Evolutionary conservation across 2,113 vertebrate species (phyloP), one percentile per base, ranked within the genome.

Genomic region (Colaptes auratus): DNA sequence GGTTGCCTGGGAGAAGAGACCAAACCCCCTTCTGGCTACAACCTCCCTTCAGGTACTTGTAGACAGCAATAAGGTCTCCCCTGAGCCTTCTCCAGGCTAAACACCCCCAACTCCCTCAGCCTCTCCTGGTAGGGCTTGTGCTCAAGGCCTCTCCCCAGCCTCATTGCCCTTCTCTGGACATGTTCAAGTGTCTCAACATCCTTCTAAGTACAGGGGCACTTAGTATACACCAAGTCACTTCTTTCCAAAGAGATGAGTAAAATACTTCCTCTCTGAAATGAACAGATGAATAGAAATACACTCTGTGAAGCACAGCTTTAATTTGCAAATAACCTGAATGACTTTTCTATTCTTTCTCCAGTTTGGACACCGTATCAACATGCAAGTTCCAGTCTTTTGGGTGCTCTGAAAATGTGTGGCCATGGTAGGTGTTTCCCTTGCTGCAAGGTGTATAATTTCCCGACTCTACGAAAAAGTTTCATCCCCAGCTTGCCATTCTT

Each of bases 281-380:
- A 52, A 13, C 12, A 52, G 50, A 52, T 13, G 48, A 50, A 21
- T 11, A 23, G 48, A 52, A 7, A 13, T 73, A 2, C 33, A 70
- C 35, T 64, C 10, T 44, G 9, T 71, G 16, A 23, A 44, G 15
- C 78, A 78, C 53, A 35, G 60, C 13, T 36, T 71, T 50, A 23
- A 15, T 77, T 71, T 74, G 14, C 71, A 74, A 85, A 80, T 77
- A 35, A 65, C 8, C 25, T 7, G 24, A 63, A 9, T 33, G 24
- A 46, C 2, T 9, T 70, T 81, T 60, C 31, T 56, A 5, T 36
- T 80, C 15, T 74, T 67, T 46, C 42, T 86, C 15, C 30, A 28
- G 0, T 69, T 60, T 53, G 31, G 28, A 27, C 21, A 56, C 8
- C 1, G 0, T 17, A 55, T 48, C 0, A 0, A 85, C 33, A 48